Evolutionary conservation across 2,797 vertebrate genomes (phyloP), one percentile per base, ranked within the genome.

Genomic region (Synaphobranchus kaupii): DNA sequence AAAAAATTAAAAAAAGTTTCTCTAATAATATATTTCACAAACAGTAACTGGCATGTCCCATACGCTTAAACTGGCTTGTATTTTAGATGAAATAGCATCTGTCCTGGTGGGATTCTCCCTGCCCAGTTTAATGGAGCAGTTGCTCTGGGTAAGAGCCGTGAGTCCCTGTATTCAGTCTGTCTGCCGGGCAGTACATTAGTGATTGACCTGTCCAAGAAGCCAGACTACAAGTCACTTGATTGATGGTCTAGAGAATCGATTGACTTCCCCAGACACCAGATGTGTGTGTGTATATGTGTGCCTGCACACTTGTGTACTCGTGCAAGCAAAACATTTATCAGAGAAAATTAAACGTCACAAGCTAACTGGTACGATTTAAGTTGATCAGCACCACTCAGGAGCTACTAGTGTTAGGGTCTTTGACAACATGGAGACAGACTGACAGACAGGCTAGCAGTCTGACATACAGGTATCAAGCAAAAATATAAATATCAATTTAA

Each of bases 121-220:
- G 10, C 71, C 34, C 73, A 78, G 73, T 39, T 78, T 34, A 44
- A 78, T 20, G 31, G 73, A 78, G 73, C 17, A 17, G 31, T 39
- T 39, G 34, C 73, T 78, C 73, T 39, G 34, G 66, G 73, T 1
- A 15, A 78, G 31, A 44, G 12, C 68, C 68, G 15, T 73, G 31
- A 73, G 68, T 15, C 68, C 68, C 68, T 73, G 68, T 17, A 34
- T 78, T 34, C 73, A 34, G 8, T 78, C 39, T 15, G 73, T 6
- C 73, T 39, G 73, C 20, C 8, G 34, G 73, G 39, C 8, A 78
- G 73, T 48, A 28, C 50, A 50, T 76, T 86, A 88, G 82, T 85
- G 89, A 89, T 88, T 89, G 89, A 88, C 83, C 83, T 88, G 85
- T 60, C 87, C 86, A 50, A n/a, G 48, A 86, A 86, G 39, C 86